These are phyloP conservation scores for Alca torda DNA, from an alignment of 2,797 vertebrate genomes.

Conservation along the genomic window DNA sequence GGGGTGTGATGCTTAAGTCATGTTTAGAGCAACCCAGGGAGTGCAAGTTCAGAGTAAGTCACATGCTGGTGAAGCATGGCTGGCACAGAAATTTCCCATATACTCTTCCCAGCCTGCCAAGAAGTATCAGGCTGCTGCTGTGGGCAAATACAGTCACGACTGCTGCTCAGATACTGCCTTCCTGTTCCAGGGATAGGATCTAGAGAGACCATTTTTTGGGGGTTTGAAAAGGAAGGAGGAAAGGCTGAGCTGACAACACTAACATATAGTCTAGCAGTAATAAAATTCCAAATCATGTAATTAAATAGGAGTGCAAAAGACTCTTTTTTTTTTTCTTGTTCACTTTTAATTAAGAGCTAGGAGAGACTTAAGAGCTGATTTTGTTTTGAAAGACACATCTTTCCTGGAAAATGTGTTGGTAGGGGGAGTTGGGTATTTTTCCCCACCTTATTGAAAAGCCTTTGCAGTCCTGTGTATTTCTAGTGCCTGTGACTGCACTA, in stretches of 20 bases:
- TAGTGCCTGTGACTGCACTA: neutral
- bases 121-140: neutral
- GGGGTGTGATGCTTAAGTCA: neutral
- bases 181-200: neutral
- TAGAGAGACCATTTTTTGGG: neutral
- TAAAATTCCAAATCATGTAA: neutral
- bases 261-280: neutral
- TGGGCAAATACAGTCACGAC: neutral
- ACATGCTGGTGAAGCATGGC: no score
- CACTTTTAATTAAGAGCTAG: neutral
- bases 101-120: neutral
- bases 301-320: neutral
- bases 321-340: neutral
- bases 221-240: neutral
- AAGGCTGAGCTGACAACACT: neutral
- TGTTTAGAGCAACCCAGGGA: neutral
- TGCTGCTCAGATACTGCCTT: neutral
- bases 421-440: neutral
- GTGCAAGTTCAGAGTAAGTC: neutral
- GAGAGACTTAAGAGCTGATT: neutral
- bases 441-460: neutral
- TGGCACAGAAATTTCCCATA: rapidly evolving
- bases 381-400: neutral
- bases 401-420: neutral
- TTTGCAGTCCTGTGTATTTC: neutral